Conservation (phyloP, 2,113 vertebrate species). For the Australoheros scitulus region DNA sequence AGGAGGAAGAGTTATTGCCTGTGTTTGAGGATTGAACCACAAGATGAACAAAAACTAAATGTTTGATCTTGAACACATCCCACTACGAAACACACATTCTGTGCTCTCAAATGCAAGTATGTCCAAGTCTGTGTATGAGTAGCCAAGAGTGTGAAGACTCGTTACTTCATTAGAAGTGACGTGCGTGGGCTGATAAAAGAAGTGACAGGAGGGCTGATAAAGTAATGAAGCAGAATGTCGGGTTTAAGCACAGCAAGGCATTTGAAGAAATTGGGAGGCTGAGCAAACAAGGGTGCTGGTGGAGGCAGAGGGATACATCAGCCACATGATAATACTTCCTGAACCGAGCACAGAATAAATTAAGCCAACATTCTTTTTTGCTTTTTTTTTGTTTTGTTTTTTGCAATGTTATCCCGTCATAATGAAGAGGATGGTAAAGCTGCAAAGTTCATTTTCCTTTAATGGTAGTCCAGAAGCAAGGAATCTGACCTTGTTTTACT, state of each 20-base stretch:
- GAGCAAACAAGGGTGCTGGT: conserved; percentile 51
- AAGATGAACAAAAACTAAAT: conserved; percentile 31
- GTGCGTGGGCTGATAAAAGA: conserved; percentile 32
- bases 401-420: conserved; percentile 13
- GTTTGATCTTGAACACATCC: conserved; percentile 7
- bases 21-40: conserved; percentile 28
- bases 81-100: background rate
- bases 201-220: conserved; percentile 49
- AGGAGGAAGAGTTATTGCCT: conserved; percentile 33
- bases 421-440: conserved; percentile 26
- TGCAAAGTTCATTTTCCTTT: conserved; percentile 25
- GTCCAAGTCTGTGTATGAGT: background rate
- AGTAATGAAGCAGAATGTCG: conserved; percentile 62
- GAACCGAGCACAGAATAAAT: conserved; percentile 47
- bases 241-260: conserved; percentile 44
- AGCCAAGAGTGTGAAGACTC: conserved; percentile 3
- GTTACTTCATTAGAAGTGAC: conserved; percentile 45
- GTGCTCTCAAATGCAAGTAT: background rate
- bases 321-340: conserved; percentile 25
- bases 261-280: conserved; percentile 54
- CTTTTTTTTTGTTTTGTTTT: background rate
- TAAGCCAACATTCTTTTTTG: conserved; percentile 29
- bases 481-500: conserved; percentile 8
- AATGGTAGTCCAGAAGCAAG: background rate
- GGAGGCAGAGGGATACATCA: conserved; percentile 51